These are phyloP conservation scores for Erebia epiphron DNA, from an alignment of 2,888 invertebrate genomes.

Conservation along the genomic window DNA sequence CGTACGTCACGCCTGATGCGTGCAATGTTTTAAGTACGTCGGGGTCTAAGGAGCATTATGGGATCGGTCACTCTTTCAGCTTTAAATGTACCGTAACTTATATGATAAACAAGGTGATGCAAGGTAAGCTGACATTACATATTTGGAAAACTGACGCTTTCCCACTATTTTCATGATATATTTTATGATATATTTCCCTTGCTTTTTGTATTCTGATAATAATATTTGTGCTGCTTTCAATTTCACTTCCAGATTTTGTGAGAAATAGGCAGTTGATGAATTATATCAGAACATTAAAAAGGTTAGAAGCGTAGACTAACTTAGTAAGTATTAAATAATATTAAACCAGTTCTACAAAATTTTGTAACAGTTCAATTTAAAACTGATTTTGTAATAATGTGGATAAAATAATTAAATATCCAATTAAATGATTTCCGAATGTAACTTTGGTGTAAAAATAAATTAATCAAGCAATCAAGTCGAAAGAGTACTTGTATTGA, in stretches of 20 bases:
- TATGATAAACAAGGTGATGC: constrained; percentile 33
- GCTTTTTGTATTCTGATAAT: too few relatives aligned
- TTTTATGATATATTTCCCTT: neutral
- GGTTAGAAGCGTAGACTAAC: too few relatives aligned
- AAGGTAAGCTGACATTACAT: constrained; percentile 25
- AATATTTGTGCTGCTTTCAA: too few relatives aligned
- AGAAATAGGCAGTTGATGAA: too few relatives aligned
- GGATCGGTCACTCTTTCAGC: constrained; percentile 43
- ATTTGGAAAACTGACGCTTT: neutral
- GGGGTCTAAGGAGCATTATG: constrained; percentile 43
- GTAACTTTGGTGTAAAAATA: constrained; percentile 1
- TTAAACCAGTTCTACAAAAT: too few relatives aligned
- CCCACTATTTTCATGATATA: neutral
- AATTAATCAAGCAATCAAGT: constrained; percentile 12
- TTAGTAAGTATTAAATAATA: too few relatives aligned
- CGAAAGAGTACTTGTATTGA: neutral
- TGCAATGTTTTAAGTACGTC: constrained; percentile 62
- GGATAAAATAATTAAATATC: constrained; percentile 2
- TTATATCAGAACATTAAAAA: too few relatives aligned
- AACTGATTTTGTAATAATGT: neutral
- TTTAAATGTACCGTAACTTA: constrained; percentile 33
- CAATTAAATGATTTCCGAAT: constrained; percentile 2
- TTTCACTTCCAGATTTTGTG: too few relatives aligned
- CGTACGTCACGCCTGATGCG: constrained; percentile 70
- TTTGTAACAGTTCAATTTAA: too few relatives aligned